Percentiles rank a stretch among this genome's conserved stretches.
Evolutionary conservation across 2,888 invertebrate genomes (phyloP).

Genomic region (Poecilus cupreus): DNA sequence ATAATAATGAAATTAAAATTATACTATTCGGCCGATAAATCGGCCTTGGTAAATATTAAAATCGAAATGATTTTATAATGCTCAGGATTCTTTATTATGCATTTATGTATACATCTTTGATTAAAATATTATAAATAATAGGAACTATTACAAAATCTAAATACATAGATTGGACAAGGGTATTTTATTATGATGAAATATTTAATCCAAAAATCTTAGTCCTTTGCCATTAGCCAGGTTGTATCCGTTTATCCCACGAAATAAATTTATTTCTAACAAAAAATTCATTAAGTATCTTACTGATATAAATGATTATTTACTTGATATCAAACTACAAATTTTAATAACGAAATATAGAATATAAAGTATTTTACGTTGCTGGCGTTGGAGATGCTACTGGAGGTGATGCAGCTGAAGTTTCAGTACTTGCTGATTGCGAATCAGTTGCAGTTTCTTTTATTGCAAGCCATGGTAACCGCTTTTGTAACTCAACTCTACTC

Average conservation of each 20-base stretch:
- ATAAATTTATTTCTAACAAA: not conserved
- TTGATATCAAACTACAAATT: not conserved
- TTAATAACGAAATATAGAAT: not conserved
- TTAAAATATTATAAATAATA: not conserved
- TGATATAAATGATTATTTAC: too few species aligned
- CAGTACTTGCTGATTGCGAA: constrained; percentile 76
- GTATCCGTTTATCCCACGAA: not conserved
- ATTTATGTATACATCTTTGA: not conserved
- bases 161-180: not conserved
- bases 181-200: not conserved
- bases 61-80: not conserved
- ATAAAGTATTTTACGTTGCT: constrained; percentile 20
- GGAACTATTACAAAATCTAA: not conserved
- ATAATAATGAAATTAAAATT: too few species aligned
- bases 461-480: constrained; percentile 86
- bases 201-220: constrained; percentile 38
- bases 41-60: too few species aligned
- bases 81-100: not conserved
- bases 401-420: constrained; percentile 72
- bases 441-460: constrained; percentile 79
- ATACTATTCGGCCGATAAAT: too few species aligned
- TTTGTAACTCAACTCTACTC: constrained; percentile 84
- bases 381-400: constrained; percentile 61
- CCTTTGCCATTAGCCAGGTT: constrained; percentile 39
- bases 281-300: not conserved